Conservation (phyloP, 2,797 vertebrate genomes). For the Sciurus carolinensis region DNA sequence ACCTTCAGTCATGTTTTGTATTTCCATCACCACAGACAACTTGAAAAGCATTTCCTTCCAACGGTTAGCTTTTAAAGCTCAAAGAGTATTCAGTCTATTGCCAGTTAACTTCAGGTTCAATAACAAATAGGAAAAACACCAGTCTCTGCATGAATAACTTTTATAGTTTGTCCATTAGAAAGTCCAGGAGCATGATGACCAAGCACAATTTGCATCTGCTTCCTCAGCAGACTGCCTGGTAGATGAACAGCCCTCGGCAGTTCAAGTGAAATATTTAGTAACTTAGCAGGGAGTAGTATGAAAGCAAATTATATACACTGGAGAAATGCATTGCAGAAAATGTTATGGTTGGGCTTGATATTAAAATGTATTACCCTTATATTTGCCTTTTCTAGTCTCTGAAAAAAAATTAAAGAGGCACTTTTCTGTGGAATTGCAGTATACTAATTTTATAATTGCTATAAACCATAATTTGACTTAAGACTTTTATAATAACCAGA, state of each 20-base stretch:
- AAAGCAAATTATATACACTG: slow-evolving; percentile 76
- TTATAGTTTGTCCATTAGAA: slow-evolving; percentile 74
- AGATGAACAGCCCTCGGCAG: slow-evolving; percentile 75
- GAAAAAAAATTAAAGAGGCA: slow-evolving; percentile 11
- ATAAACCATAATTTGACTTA: slow-evolving; percentile 53
- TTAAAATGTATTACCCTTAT: slow-evolving; percentile 67
- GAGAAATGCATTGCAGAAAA: slow-evolving; percentile 71
- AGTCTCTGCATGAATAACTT: slow-evolving; percentile 74
- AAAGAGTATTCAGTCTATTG: background rate
- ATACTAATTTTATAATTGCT: slow-evolving; percentile 69
- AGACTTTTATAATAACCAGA: slow-evolving; percentile 40
- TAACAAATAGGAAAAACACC: slow-evolving; percentile 64
- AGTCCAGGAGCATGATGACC: slow-evolving; percentile 76
- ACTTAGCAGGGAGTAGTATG: slow-evolving; percentile 65
- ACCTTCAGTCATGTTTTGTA: slow-evolving; percentile 74
- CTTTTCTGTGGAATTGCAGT: background rate
- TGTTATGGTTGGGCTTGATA: slow-evolving; percentile 64
- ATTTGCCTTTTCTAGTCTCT: slow-evolving; percentile 53
- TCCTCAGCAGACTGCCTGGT: slow-evolving; percentile 74
- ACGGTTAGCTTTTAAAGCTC: slow-evolving; percentile 50
- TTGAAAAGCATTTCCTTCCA: slow-evolving; percentile 59
- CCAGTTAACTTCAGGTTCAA: slow-evolving; percentile 56
- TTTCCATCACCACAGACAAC: slow-evolving; percentile 75
- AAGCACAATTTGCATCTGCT: slow-evolving; percentile 79
- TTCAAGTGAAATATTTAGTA: slow-evolving; percentile 82